Percentiles rank a stretch among this genome's conserved stretches.
phyloP scores from a whole-genome alignment of 2,113 vertebrate genomes.

The Hyperopisus bebe region DNA sequence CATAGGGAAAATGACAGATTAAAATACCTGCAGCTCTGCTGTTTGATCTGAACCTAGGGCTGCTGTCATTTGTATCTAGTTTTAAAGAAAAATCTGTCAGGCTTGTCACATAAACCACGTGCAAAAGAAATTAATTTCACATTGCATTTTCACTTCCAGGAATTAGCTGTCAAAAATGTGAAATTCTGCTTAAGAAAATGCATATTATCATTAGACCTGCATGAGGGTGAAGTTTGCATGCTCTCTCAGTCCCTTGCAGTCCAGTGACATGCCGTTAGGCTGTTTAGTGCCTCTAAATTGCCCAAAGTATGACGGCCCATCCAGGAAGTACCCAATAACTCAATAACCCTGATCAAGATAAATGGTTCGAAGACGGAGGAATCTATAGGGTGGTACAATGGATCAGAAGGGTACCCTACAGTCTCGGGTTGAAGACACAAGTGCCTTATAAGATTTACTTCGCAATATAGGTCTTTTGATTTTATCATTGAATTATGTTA shows the following conservation, averaged over 20 bases:
- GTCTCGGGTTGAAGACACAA: not conserved
- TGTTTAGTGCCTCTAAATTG: not conserved
- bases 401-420: not conserved
- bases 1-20: not conserved
- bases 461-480: not conserved
- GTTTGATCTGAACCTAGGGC: not conserved
- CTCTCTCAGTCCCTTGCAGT: not conserved
- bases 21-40: not conserved
- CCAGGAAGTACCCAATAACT: not conserved
- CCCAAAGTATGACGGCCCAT: not conserved
- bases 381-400: not conserved
- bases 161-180: not conserved
- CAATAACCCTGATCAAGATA: not conserved
- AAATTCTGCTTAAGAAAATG: not conserved
- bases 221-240: not conserved
- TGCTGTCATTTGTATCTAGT: not conserved
- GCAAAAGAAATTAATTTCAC: not conserved
- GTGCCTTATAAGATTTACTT: not conserved
- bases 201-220: not conserved
- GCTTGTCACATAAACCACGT: not conserved
- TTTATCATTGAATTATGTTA: not conserved
- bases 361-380: not conserved
- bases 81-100: not conserved
- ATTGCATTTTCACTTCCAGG: not conserved
- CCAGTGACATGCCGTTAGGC: not conserved